Conservation (phyloP, 1,140 invertebrate genomes). For the Mizuhopecten yessoensis region DNA sequence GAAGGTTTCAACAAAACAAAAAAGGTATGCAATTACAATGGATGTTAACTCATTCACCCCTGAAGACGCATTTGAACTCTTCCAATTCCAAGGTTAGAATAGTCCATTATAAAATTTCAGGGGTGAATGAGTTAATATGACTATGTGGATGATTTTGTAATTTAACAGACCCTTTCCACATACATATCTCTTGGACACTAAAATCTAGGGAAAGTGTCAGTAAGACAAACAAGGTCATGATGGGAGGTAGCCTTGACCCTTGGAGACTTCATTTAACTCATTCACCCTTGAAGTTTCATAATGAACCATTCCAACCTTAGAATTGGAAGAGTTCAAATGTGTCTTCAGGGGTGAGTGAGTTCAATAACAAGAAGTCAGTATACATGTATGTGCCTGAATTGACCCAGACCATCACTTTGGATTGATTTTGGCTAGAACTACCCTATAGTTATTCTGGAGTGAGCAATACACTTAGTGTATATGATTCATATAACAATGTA, state of each 20-base stretch:
- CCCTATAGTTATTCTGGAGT: not conserved
- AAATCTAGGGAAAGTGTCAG: not conserved
- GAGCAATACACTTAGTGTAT: not conserved
- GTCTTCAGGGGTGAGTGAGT: too few relatives aligned
- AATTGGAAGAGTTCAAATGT: too few relatives aligned
- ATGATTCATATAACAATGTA: not conserved
- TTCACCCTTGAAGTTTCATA: too few relatives aligned
- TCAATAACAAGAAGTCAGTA: not conserved
- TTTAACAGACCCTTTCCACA: conserved; percentile 7
- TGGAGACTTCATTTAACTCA: not conserved
- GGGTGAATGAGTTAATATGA: too few relatives aligned
- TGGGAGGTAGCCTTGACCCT: not conserved
- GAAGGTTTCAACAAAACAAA: not conserved
- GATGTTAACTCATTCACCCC: too few relatives aligned
- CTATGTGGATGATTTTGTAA: not conserved
- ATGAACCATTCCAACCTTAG: too few relatives aligned
- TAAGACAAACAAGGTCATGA: conserved; percentile 15
- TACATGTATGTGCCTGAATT: not conserved
- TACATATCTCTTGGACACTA: not conserved
- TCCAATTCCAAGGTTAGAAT: too few relatives aligned
- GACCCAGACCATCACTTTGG: not conserved
- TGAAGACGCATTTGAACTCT: too few relatives aligned
- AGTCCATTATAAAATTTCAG: too few relatives aligned
- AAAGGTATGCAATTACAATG: not conserved
- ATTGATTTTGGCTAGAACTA: conserved; percentile 12